Percentiles rank a stretch among this genome's conserved stretches.
phyloP scores from a whole-genome alignment of 2,888 invertebrate species.

The Nycteola revayana region DNA sequence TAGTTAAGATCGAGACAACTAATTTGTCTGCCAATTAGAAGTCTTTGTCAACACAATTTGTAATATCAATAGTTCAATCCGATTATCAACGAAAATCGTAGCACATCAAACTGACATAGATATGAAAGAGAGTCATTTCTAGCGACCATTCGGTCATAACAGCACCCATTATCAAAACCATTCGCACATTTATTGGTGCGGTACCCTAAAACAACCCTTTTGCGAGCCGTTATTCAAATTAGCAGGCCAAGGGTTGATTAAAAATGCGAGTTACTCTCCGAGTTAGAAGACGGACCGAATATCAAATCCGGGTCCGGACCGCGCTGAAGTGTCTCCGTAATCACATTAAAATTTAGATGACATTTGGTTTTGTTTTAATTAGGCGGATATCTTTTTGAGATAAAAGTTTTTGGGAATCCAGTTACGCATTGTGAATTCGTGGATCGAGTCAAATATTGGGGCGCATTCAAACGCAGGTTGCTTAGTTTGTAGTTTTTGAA shows the following conservation, averaged over 20 bases:
- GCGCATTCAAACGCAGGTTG: too few relatives aligned
- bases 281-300: slow-evolving; percentile 22
- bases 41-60: too few relatives aligned
- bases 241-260: slow-evolving; percentile 53
- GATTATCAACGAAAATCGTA: slow-evolving; percentile 7
- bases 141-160: slow-evolving; percentile 1
- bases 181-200: slow-evolving; percentile 29
- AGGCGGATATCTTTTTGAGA: not conserved
- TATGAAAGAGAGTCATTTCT: not conserved
- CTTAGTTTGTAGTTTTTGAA: too few relatives aligned
- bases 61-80: too few relatives aligned
- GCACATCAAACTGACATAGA: not conserved
- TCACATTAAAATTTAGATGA: not conserved
- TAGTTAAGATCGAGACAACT: too few relatives aligned
- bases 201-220: slow-evolving; percentile 46
- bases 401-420: not conserved
- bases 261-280: slow-evolving; percentile 51
- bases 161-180: slow-evolving; percentile 18
- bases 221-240: slow-evolving; percentile 60
- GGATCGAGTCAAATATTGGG: too few relatives aligned
- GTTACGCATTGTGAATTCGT: too few relatives aligned
- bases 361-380: not conserved
- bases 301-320: slow-evolving; percentile 30
- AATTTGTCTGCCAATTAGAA: too few relatives aligned
- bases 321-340: slow-evolving; percentile 4